Evolutionary conservation across 2,888 invertebrate genomes (phyloP).

Genomic region (Erebia aethiops): DNA sequence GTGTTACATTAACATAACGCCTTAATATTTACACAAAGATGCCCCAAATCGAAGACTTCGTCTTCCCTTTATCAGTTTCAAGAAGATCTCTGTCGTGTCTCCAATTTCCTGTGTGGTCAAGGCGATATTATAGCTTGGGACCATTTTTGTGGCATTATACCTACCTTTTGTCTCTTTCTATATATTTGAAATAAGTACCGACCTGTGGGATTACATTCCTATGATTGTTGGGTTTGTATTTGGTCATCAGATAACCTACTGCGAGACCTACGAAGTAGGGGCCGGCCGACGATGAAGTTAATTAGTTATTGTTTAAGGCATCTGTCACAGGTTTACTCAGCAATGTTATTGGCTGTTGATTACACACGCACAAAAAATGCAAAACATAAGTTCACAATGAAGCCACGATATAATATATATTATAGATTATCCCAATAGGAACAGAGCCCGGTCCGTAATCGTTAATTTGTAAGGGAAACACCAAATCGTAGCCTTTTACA

Average conservation of each 20-base stretch:
- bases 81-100: too few relatives aligned
- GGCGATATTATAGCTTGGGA: too few relatives aligned
- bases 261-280: constrained; percentile 48
- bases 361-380: constrained; percentile 67
- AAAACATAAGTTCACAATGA: constrained; percentile 60
- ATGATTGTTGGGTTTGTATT: constrained; percentile 47
- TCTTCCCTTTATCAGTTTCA: too few relatives aligned
- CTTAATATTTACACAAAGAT: too few relatives aligned
- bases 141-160: neutral
- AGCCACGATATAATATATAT: constrained; percentile 47
- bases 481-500: constrained; percentile 72
- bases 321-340: constrained; percentile 51
- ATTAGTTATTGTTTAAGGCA: constrained; percentile 51
- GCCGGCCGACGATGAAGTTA: constrained; percentile 50
- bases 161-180: neutral
- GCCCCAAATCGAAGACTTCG: too few relatives aligned
- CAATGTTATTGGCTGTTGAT: constrained; percentile 61
- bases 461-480: constrained; percentile 71
- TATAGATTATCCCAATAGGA: constrained; percentile 49
- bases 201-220: constrained; percentile 49
- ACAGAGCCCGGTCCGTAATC: constrained; percentile 57
- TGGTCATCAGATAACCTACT: constrained; percentile 47
- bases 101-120: too few relatives aligned
- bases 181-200: constrained; percentile 38
- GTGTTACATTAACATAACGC: too few relatives aligned